Evolutionary conservation across 2,888 invertebrate species (phyloP).

Genomic region (Sympetrum striolatum): DNA sequence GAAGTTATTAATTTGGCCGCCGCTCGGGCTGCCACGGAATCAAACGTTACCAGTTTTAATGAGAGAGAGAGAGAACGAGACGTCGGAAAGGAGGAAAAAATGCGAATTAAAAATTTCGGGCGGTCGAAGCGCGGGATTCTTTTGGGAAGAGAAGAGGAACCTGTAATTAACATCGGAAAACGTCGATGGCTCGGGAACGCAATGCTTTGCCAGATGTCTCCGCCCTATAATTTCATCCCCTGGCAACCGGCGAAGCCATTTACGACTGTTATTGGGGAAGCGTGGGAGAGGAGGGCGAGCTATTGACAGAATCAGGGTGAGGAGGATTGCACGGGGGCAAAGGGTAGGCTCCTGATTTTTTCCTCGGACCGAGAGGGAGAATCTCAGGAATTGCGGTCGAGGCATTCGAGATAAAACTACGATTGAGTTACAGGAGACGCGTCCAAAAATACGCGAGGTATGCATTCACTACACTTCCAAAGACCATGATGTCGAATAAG

Average conservation of each 20-base stretch:
- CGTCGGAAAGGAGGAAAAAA: not conserved
- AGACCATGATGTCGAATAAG: too few species aligned
- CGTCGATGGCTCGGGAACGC: not conserved
- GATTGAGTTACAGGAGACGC: too few species aligned
- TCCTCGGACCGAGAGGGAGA: not conserved
- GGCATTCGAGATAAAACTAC: not conserved
- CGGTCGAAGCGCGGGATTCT: not conserved
- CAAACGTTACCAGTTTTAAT: not conserved
- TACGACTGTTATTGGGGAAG: not conserved
- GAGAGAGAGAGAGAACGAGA: not conserved
- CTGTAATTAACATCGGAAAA: slow-evolving; percentile 17
- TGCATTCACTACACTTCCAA: too few species aligned
- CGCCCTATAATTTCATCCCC: slow-evolving; percentile 37
- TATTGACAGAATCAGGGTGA: not conserved
- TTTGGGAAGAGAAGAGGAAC: not conserved
- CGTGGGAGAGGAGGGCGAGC: not conserved
- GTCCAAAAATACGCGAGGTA: too few species aligned
- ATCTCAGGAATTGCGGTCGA: not conserved
- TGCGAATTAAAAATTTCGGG: not conserved
- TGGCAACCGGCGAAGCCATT: slow-evolving; percentile 9
- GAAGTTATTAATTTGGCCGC: not conserved
- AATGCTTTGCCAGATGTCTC: not conserved
- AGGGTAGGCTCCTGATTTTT: not conserved
- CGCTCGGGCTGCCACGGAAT: not conserved
- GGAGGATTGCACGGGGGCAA: not conserved